Conservation (phyloP, 2,797 vertebrate species). For the Rhinophrynus dorsalis region DNA sequence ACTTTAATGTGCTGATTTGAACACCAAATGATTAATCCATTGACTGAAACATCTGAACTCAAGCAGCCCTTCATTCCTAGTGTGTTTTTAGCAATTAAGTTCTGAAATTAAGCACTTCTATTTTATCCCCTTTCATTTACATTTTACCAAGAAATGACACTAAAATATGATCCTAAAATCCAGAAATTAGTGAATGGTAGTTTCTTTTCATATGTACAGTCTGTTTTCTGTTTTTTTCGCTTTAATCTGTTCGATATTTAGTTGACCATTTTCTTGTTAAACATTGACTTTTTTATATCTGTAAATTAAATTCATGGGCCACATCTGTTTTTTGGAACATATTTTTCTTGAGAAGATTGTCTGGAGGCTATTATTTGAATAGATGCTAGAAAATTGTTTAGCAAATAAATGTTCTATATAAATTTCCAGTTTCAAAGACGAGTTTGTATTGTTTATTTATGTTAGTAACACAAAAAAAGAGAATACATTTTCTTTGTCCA, state of each 20-base stretch:
- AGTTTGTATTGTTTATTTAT: not conserved
- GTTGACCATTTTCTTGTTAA: not conserved
- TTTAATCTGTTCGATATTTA: not conserved
- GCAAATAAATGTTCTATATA: constrained; percentile 5
- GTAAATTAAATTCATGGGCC: constrained; percentile 13
- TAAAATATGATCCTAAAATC: too few species aligned
- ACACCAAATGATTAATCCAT: too few species aligned
- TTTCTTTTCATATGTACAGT: not conserved
- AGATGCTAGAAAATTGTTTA: constrained; percentile 10
- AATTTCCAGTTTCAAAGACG: not conserved
- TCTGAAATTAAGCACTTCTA: too few species aligned
- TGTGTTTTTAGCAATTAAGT: too few species aligned
- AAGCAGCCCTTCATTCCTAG: too few species aligned
- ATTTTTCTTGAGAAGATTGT: constrained; percentile 15
- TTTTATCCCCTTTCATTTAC: too few species aligned
- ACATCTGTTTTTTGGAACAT: constrained; percentile 18
- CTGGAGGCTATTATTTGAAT: constrained; percentile 13
- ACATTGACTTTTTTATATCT: not conserved
- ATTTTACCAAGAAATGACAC: too few species aligned
- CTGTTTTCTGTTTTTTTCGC: not conserved
- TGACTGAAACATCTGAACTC: too few species aligned
- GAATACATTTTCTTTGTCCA: not conserved
- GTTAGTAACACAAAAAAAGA: not conserved
- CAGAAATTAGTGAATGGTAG: too few species aligned
- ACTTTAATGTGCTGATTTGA: too few species aligned